Evolutionary conservation across 1,140 invertebrate species (phyloP).

Genomic region (Habropoda laboriosa): DNA sequence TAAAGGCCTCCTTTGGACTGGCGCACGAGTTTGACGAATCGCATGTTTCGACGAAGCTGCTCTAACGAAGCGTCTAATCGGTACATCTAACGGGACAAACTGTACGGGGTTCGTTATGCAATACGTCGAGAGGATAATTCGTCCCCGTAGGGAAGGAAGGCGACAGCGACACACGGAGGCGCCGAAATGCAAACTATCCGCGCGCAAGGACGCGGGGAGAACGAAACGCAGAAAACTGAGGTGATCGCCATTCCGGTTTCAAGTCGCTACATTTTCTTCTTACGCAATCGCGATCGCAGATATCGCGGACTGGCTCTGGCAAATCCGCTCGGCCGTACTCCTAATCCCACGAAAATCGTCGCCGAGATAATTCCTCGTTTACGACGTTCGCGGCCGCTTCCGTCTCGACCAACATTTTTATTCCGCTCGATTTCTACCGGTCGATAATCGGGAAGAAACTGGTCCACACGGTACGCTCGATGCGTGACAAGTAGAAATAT

Average conservation of each 20-base stretch:
- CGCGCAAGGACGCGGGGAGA: conserved; percentile 63
- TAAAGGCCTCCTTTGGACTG: conserved; percentile 36
- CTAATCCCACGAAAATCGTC: conserved; percentile 19
- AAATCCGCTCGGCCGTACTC: background rate
- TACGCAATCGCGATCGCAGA: conserved; percentile 36
- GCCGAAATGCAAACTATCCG: conserved; percentile 72
- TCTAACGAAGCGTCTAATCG: conserved; percentile 54
- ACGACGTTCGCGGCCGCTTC: background rate
- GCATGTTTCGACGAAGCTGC: background rate
- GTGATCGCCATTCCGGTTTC: conserved; percentile 41
- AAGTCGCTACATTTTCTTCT: conserved; percentile 23
- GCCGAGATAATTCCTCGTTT: background rate
- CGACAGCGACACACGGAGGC: conserved; percentile 49
- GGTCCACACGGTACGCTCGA: too few species aligned
- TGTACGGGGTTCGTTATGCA: conserved; percentile 70
- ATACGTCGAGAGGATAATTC: conserved; percentile 72
- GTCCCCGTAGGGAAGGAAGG: conserved; percentile 63
- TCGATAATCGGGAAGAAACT: background rate
- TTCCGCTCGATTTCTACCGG: too few species aligned
- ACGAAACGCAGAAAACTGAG: conserved; percentile 57
- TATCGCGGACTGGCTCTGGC: conserved; percentile 3
- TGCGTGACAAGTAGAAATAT: background rate
- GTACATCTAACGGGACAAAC: conserved; percentile 65
- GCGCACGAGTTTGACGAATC: conserved; percentile 29
- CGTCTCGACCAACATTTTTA: too few species aligned